phyloP scores from a whole-genome alignment of 1,140 invertebrate species.

The Philotrypesis tridentata region DNA sequence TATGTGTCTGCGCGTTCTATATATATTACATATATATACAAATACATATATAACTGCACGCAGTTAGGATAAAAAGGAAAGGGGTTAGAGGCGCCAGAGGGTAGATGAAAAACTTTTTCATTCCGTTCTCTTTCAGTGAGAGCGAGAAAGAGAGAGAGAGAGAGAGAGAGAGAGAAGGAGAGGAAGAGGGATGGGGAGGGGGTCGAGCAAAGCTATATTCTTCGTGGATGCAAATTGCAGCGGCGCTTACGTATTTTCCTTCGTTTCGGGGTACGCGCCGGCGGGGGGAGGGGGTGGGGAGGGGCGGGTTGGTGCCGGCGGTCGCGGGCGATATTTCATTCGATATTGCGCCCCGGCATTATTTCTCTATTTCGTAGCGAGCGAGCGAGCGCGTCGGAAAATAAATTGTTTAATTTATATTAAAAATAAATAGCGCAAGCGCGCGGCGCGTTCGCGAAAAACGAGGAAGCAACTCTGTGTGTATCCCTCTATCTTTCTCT shows the following conservation, averaged over 20 bases:
- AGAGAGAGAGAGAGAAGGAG: not conserved
- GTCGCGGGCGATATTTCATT: constrained; percentile 66
- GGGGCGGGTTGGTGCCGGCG: constrained; percentile 4
- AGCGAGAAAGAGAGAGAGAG: not conserved
- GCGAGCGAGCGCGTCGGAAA: constrained; percentile 50
- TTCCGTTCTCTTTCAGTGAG: constrained; percentile 44
- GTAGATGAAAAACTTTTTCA: constrained; percentile 47
- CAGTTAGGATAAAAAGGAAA: not conserved
- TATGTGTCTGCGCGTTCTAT: too few relatives aligned
- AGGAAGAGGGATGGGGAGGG: too few relatives aligned
- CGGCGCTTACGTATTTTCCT: constrained; percentile 50
- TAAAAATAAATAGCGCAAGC: constrained; percentile 69
- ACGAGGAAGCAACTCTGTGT: constrained; percentile 33
- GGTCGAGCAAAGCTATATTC: constrained; percentile 32
- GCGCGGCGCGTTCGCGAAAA: constrained; percentile 39
- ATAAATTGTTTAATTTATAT: constrained; percentile 72
- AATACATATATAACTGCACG: too few relatives aligned
- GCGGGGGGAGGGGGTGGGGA: not conserved
- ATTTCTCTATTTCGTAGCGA: constrained; percentile 66
- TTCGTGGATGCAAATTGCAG: constrained; percentile 56
- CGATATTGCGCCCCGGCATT: constrained; percentile 65
- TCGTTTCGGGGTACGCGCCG: constrained; percentile 23
- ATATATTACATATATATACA: not conserved
- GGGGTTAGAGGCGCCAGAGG: not conserved
- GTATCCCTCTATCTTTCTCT: too few relatives aligned